Percentiles rank a stretch among this genome's conserved stretches.
Conservation (phyloP, 2,113 vertebrate genomes). For the Triplophysa rosa region DNA sequence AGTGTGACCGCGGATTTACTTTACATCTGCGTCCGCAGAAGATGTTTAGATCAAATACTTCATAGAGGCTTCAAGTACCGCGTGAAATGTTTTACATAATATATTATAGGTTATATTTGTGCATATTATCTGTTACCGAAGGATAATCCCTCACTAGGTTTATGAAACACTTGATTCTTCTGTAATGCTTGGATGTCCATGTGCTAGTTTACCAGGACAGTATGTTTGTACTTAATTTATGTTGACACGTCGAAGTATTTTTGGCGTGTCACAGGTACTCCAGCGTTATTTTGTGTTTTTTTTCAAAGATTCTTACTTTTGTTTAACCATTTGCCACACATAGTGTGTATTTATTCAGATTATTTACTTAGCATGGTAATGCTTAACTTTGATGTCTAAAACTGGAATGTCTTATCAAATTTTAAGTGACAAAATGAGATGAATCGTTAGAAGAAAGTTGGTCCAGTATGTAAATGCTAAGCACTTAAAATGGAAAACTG, state of each 20-base stretch:
- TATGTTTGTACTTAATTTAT: too few species aligned
- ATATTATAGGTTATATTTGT: not conserved
- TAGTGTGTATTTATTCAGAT: constrained; percentile 9
- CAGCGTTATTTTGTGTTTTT: not conserved
- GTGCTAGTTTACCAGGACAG: too few species aligned
- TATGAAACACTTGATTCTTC: not conserved
- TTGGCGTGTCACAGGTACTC: not conserved
- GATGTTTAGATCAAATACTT: not conserved
- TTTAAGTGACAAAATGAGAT: not conserved
- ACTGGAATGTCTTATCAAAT: not conserved
- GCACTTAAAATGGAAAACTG: not conserved
- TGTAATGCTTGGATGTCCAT: too few species aligned
- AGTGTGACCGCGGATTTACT: not conserved
- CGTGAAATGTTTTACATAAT: too few species aligned
- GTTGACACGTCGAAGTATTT: not conserved
- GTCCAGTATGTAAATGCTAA: not conserved
- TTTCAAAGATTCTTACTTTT: not conserved
- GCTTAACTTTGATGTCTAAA: not conserved
- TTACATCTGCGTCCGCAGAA: not conserved
- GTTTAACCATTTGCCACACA: not conserved
- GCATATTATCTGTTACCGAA: not conserved
- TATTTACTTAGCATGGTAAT: constrained; percentile 4
- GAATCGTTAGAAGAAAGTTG: too few species aligned
- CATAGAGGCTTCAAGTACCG: not conserved
- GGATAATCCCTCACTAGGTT: not conserved